phyloP scores from a whole-genome alignment of 2,797 vertebrate genomes.

The Chaunax sp. region DNA sequence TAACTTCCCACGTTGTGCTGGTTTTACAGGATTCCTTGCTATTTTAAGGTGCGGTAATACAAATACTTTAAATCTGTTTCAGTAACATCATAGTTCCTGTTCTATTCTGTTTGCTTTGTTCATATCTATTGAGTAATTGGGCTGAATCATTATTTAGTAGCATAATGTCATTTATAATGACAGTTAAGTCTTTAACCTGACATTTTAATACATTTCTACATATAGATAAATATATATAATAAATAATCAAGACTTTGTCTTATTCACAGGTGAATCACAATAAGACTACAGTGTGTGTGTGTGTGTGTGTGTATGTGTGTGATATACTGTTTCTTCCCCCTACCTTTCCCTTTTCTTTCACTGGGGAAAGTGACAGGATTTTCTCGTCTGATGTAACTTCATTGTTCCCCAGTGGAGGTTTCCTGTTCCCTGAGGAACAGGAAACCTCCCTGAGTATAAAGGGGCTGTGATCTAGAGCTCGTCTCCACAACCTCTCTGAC shows the following conservation, averaged over 20 bases:
- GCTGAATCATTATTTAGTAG: too few relatives aligned
- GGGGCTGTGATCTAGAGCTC: background rate
- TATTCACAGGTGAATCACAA: background rate
- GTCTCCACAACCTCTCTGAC: conserved; percentile 24
- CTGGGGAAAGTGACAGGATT: conserved; percentile 23
- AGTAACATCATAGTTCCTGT: too few relatives aligned
- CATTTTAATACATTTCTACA: too few relatives aligned
- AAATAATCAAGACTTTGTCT: background rate
- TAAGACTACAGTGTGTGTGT: too few relatives aligned
- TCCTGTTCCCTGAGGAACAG: conserved; percentile 9
- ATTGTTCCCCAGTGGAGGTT: background rate
- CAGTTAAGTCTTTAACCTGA: too few relatives aligned
- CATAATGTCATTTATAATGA: too few relatives aligned
- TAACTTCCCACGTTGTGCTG: conserved; percentile 7
- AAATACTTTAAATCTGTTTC: background rate
- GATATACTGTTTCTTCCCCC: too few relatives aligned
- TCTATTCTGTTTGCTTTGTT: too few relatives aligned
- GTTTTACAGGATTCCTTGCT: background rate
- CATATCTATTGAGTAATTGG: too few relatives aligned
- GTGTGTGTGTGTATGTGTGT: too few relatives aligned
- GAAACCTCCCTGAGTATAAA: conserved; percentile 32
- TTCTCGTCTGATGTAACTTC: conserved; percentile 4
- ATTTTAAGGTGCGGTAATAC: background rate
- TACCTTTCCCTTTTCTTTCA: background rate
- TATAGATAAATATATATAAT: too few relatives aligned